A percentile compares a stretch with the other conserved stretches of the same genome.
These are phyloP conservation scores for Urocolius indicus DNA, from an alignment of 2,113 vertebrate genomes.

Conservation along the genomic window DNA sequence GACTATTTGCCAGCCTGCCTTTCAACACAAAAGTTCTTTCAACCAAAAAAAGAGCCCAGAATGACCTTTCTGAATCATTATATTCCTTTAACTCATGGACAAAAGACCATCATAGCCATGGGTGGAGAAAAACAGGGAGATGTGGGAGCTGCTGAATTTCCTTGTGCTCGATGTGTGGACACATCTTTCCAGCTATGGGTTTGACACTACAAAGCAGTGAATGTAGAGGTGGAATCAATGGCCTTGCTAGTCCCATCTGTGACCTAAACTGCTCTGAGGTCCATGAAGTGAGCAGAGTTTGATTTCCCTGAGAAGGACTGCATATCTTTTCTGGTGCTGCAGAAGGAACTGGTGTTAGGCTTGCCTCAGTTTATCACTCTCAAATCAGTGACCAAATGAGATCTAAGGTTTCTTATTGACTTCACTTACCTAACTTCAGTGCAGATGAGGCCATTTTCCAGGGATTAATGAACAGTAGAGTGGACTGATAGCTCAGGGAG, in stretches of 20 bases:
- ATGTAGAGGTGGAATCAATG: background rate
- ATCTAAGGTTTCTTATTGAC: background rate
- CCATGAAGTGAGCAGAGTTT: background rate
- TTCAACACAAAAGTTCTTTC: background rate
- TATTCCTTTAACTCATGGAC: background rate
- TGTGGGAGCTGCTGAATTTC: background rate
- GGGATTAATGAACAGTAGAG: background rate
- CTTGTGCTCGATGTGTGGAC: background rate
- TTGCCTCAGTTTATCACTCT: background rate
- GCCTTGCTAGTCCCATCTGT: background rate
- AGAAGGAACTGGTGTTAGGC: background rate
- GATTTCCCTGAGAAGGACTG: background rate
- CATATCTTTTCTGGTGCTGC: background rate
- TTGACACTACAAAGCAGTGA: background rate
- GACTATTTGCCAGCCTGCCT: background rate
- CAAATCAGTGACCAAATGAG: background rate
- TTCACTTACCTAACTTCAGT: background rate
- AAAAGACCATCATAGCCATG: background rate
- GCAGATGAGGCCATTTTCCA: background rate
- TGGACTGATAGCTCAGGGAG: background rate
- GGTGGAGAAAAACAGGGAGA: background rate
- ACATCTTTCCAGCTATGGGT: background rate
- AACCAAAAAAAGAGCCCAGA: background rate
- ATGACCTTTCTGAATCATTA: background rate
- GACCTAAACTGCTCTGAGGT: background rate